phyloP scores from a whole-genome alignment of 2,113 vertebrate genomes.

The Pelvicachromis taeniatus region DNA sequence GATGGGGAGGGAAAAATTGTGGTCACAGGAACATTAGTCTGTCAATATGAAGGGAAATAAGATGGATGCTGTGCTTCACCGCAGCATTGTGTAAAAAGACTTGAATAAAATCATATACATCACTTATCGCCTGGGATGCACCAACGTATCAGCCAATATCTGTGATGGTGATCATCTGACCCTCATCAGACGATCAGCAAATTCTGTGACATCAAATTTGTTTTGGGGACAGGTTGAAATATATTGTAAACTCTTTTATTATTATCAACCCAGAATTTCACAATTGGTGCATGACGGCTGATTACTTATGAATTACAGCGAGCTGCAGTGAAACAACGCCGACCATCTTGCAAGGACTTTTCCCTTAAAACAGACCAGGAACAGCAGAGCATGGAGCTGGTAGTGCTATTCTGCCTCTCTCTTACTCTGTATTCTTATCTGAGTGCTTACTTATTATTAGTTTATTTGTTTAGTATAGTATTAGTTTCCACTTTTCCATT shows the following conservation, averaged over 20 bases:
- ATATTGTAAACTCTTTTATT: background rate
- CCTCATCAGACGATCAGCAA: background rate
- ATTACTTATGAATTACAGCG: background rate
- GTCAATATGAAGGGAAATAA: slow-evolving; percentile 58
- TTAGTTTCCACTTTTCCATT: background rate
- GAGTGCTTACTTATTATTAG: background rate
- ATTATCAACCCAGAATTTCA: background rate
- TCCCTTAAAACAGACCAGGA: background rate
- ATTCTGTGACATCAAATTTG: background rate
- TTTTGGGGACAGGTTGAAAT: fast-evolving
- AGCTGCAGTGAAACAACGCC: slow-evolving; percentile 58
- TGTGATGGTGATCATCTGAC: background rate
- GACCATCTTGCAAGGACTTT: slow-evolving; percentile 12
- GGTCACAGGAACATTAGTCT: slow-evolving; percentile 70
- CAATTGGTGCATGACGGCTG: background rate
- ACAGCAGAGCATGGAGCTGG: slow-evolving; percentile 50
- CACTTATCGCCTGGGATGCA: background rate
- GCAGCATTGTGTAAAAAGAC: slow-evolving; percentile 5
- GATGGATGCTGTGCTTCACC: slow-evolving; percentile 77
- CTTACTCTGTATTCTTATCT: background rate
- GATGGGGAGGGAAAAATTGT: slow-evolving; percentile 52
- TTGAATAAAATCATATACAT: background rate
- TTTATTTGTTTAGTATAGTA: background rate
- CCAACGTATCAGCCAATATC: fast-evolving
- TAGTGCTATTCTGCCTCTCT: background rate